Conservation (phyloP, 2,113 vertebrate genomes). For the Empidonax alnorum region DNA sequence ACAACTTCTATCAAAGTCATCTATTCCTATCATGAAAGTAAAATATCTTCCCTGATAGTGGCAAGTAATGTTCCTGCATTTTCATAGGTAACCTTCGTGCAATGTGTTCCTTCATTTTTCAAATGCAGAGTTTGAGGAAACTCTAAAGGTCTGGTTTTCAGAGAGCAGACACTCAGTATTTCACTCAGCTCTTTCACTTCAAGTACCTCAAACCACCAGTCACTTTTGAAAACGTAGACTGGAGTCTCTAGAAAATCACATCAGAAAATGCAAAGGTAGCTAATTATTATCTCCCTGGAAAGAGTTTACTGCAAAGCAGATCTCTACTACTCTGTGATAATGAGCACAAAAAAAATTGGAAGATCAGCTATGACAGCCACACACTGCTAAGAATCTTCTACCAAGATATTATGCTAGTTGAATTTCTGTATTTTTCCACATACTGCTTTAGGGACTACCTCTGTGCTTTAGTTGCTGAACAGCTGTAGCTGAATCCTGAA, state of each 20-base stretch:
- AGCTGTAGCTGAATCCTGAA: not conserved
- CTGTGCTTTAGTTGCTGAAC: not conserved
- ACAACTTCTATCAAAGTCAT: not conserved
- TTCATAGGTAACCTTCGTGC: not conserved
- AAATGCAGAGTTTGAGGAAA: not conserved
- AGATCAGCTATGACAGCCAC: not conserved
- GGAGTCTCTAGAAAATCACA: not conserved
- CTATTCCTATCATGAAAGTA: not conserved
- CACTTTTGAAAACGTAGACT: not conserved
- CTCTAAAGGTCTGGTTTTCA: not conserved
- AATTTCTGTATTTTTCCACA: not conserved
- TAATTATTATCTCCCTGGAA: not conserved
- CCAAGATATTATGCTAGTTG: not conserved
- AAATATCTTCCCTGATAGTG: not conserved
- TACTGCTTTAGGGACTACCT: not conserved
- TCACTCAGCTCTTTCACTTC: not conserved
- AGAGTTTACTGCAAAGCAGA: not conserved
- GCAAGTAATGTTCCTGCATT: not conserved
- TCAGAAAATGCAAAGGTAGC: not conserved
- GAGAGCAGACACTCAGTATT: not conserved
- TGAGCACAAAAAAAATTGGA: not conserved
- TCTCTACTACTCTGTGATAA: not conserved
- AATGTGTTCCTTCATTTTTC: not conserved
- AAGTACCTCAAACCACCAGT: not conserved
- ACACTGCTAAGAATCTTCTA: not conserved